These are phyloP conservation scores for Chrysolophus pictus DNA, from an alignment of 2,797 vertebrate species.

Conservation along the genomic window DNA sequence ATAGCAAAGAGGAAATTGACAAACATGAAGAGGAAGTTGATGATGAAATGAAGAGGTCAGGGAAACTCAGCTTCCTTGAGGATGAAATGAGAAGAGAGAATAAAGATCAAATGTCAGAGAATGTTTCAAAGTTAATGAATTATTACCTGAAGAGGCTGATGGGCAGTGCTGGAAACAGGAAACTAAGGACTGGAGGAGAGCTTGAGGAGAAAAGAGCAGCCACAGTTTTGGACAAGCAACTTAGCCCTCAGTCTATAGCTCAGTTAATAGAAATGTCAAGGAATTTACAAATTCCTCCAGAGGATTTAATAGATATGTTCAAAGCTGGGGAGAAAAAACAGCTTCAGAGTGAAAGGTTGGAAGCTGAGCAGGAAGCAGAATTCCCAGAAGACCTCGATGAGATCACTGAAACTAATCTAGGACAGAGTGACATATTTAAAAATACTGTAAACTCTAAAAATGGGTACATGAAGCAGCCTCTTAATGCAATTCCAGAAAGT, in stretches of 20 bases:
- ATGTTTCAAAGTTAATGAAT: slow-evolving; percentile 86
- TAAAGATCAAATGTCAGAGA: slow-evolving; percentile 82
- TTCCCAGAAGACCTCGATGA: slow-evolving; percentile 73
- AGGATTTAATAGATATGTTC: slow-evolving; percentile 91
- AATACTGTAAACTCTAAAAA: slow-evolving; percentile 78
- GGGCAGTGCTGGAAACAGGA: slow-evolving; percentile 78
- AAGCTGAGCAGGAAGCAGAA: slow-evolving; percentile 75
- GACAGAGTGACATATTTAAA: slow-evolving; percentile 77
- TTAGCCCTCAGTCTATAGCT: slow-evolving; percentile 86
- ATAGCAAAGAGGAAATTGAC: slow-evolving; percentile 85
- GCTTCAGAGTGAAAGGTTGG: slow-evolving; percentile 81
- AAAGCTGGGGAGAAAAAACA: slow-evolving; percentile 83
- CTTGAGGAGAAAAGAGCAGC: slow-evolving; percentile 80
- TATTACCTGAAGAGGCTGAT: slow-evolving; percentile 89
- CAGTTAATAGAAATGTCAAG: slow-evolving; percentile 91
- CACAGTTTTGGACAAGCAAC: slow-evolving; percentile 74
- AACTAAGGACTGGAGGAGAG: slow-evolving; percentile 80
- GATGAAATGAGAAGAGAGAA: slow-evolving; percentile 74
- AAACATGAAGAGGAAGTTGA: slow-evolving; percentile 83
- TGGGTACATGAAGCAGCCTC: slow-evolving; percentile 82
- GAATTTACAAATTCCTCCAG: slow-evolving; percentile 92
- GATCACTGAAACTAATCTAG: slow-evolving; percentile 74
- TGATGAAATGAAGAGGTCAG: slow-evolving; percentile 84
- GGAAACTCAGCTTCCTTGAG: slow-evolving; percentile 71
- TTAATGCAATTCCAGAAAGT: slow-evolving; percentile 72